Conservation (phyloP, 1,140 invertebrate species). For the Drosophila micromelanica region DNA sequence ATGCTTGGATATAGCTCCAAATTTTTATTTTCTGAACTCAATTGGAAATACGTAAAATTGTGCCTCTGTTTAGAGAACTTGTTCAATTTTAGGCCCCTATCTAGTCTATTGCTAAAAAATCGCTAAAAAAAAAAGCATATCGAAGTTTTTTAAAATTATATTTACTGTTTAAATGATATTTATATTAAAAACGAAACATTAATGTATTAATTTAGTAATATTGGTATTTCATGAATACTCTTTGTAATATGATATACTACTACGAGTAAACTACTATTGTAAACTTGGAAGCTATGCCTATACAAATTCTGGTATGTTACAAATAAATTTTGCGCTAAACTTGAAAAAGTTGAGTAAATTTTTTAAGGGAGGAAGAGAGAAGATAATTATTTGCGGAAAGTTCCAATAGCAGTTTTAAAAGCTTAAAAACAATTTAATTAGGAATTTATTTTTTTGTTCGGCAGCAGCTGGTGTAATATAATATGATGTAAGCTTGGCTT, state of each 20-base stretch:
- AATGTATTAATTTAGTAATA: slow-evolving; percentile 55
- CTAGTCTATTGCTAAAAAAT: slow-evolving; percentile 28
- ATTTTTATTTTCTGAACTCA: slow-evolving; percentile 2
- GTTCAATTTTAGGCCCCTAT: slow-evolving; percentile 22
- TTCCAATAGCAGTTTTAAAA: too few species aligned
- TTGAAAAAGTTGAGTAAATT: not conserved
- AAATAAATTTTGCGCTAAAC: slow-evolving; percentile 33
- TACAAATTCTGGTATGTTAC: slow-evolving; percentile 55
- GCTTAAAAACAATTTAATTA: too few species aligned
- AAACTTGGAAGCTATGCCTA: slow-evolving; percentile 42
- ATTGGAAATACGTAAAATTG: slow-evolving; percentile 36
- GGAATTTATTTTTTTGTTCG: too few species aligned
- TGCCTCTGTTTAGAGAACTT: slow-evolving; percentile 26
- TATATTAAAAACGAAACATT: slow-evolving; percentile 32
- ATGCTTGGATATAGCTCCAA: slow-evolving; percentile 34
- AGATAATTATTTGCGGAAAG: too few species aligned
- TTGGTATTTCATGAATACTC: slow-evolving; percentile 41
- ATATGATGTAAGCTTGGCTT: too few species aligned
- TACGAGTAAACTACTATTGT: too few species aligned
- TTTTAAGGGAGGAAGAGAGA: too few species aligned
- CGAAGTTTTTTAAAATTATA: slow-evolving; percentile 32
- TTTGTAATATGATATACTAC: slow-evolving; percentile 34
- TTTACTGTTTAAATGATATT: slow-evolving; percentile 16
- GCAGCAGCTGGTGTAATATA: too few species aligned
- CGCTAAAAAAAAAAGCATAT: slow-evolving; percentile 24